Evolutionary conservation across 2,113 vertebrate genomes (phyloP), one percentile per base, ranked within the genome.

Genomic region (Nothoprocta perdicaria): DNA sequence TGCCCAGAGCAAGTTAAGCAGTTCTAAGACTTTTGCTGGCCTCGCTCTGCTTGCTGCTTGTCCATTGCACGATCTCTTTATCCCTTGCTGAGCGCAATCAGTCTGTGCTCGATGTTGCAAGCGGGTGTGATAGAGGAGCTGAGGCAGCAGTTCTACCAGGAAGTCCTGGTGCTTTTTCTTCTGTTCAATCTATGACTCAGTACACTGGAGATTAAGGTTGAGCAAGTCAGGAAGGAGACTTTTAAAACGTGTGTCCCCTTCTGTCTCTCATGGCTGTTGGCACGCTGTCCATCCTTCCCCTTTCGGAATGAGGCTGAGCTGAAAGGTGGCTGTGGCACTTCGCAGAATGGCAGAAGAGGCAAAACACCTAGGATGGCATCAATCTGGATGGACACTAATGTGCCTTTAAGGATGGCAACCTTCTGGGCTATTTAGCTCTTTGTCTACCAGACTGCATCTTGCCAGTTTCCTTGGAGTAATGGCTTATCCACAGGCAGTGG

Each of bases 71-170:
- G 53, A 29, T 74, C n/a, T 72, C 38, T 87, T 85, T 55, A 17
- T 46, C 22, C 3, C 86, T 63, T 77, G 58, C 22, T 35, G 45
- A 88, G 61, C 35, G 58, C 38, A 83, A 52, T 72, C 53, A 61
- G 29, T 50, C 50, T 83, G 27, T 84, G 45, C 68, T 89, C 0
- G 4, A 21, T 68, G 46, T 31, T 88, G 61, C 80, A 80, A 86
- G 33, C 55, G 72, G 58, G 40, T 79, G 65, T 75, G n/a, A 67
- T 74, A 43, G 21, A 88, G 72, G 67, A 89, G 77, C 61, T 93
- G 85, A 95, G 50, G 73, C 76, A 94, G 68, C 58, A 48, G 18
- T 76, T 96, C 83, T 60, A 87, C 38, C 38, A 89, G 75, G 69
- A 92, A 86, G 26, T 38, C 61, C 45, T 53, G 50, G 50, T 88